phyloP scores from a whole-genome alignment of 2,888 invertebrate species.

The Cryptosula pallasiana region DNA sequence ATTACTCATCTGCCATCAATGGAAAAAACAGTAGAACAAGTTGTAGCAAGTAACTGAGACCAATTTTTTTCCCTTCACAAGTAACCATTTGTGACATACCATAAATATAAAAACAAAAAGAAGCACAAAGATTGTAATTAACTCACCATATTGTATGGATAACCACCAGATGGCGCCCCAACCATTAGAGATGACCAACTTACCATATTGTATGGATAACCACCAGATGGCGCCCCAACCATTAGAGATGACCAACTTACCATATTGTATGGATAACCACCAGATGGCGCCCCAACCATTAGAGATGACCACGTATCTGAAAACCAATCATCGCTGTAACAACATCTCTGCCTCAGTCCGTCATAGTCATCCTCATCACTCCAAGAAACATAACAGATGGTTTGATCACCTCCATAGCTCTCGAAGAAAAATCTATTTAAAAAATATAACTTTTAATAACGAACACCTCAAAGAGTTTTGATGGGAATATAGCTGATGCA shows the following conservation, averaged over 20 bases:
- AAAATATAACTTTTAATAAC: too few species aligned
- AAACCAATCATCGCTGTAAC: background rate
- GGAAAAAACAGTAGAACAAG: too few species aligned
- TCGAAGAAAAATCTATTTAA: too few species aligned
- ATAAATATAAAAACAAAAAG: too few species aligned
- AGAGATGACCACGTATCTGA: background rate
- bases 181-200: background rate
- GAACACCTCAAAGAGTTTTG: too few species aligned
- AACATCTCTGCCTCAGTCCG: background rate
- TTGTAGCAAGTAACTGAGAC: too few species aligned
- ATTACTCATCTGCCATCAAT: too few species aligned
- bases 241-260: background rate
- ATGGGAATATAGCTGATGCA: too few species aligned
- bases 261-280: background rate
- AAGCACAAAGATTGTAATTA: too few species aligned
- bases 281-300: background rate
- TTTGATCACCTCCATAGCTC: background rate
- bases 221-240: background rate
- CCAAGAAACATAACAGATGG: background rate
- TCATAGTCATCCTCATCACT: background rate
- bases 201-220: background rate
- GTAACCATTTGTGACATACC: too few species aligned
- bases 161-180: background rate
- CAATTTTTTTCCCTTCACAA: too few species aligned
- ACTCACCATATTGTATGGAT: background rate